Base-by-base conservation (phyloP, 1,140 invertebrate genomes). In the Caerostris darwini region DNA sequence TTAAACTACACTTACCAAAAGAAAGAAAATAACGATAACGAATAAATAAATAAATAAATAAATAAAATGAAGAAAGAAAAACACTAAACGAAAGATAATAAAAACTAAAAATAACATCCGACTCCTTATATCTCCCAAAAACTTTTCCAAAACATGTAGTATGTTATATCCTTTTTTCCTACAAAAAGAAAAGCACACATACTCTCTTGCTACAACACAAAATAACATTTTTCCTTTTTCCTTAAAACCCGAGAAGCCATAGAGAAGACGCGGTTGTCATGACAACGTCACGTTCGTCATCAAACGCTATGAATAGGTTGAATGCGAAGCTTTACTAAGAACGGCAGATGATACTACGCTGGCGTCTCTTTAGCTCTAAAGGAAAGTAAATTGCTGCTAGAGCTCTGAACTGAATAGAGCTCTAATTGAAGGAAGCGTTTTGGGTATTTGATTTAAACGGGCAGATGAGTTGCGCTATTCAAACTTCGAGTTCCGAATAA, bases 241-340 rank as follows among this genome's bases (percentile, higher is more conserved):
- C 34, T 34, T 34, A 34, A 34, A 81, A 59, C 89, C 53, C 8
- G 10, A 54, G 34, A 67, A 19, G 56, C 67, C 59, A 7, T 53
- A 53, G 87, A n/a, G 81, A 54, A 14, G n/a, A 34, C 34, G 34
- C 50, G 14, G 90, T 92, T 56, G 10, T 59, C 90, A 92, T 85
- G 59, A 50, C 12, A 85, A 92, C 90, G 50, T 14, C 77, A 83
- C 90, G 90, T 85, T 69, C 81, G 12, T 67, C 14, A 92, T 85
- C 19, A 77, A 77, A 77, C 10, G 8, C 71, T 77, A 77, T 77
- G 71, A 77, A 77, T 77, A 77, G 71, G 12, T 7, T 77, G 87
- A 89, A 69, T 67, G 56, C 34, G 87, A 89, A 89, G 87, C 87
- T 89, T 69, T 89, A 89, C 10, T n/a, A 89, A 89, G 64, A 61